These are phyloP conservation scores for Turritopsis rubra DNA, from an alignment of 30 jellyfish, hydroid and myxozoan genomes.

Conservation along the genomic window DNA sequence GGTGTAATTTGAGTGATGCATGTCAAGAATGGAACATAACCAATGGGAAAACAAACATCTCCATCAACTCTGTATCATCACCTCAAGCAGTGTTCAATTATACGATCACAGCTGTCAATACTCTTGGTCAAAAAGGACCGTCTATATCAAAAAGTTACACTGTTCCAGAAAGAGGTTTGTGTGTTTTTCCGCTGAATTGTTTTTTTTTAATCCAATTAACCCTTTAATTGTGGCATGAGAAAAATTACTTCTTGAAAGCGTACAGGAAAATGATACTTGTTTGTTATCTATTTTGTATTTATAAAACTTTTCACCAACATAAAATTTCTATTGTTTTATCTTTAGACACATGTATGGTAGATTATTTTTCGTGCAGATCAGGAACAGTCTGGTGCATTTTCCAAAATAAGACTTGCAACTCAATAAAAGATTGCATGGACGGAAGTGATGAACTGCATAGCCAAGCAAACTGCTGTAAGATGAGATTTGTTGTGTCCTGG, in stretches of 20 bases:
- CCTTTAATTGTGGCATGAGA: too few species aligned
- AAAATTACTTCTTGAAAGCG: too few species aligned
- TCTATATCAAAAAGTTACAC: neutral
- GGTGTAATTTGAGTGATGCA: neutral
- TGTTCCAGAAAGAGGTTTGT: neutral
- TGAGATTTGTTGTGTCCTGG: neutral
- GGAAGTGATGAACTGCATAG: neutral
- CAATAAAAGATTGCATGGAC: neutral
- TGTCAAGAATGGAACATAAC: neutral
- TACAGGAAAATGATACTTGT: too few species aligned
- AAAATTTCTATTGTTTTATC: neutral
- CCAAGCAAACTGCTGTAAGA: conserved; percentile 10
- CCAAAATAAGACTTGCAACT: neutral
- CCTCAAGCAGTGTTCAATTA: neutral
- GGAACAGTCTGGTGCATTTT: neutral
- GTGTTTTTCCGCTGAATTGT: too few species aligned
- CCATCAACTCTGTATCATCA: neutral
- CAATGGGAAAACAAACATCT: neutral
- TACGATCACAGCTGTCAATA: neutral
- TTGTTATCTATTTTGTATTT: too few species aligned
- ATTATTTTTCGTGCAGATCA: neutral
- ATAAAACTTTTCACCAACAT: too few species aligned
- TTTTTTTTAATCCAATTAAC: too few species aligned
- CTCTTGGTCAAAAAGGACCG: neutral
- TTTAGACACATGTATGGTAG: neutral